Evolutionary conservation across 2,797 vertebrate genomes (phyloP), one percentile per base, ranked within the genome.

Genomic region (Sus cebifrons): DNA sequence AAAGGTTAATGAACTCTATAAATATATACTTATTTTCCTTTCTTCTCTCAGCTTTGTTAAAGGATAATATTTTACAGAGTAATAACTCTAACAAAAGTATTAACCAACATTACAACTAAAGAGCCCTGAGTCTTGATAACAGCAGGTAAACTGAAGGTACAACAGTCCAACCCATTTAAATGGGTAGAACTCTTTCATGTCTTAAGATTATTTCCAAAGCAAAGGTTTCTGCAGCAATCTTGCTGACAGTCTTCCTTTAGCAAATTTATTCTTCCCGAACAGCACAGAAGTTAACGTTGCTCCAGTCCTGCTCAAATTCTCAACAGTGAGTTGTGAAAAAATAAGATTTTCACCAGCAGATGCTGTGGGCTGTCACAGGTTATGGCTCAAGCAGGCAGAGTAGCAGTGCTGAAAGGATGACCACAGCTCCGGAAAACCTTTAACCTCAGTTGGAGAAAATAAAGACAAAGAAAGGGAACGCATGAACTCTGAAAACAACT

Each of bases 141-240:
- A 96, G 20, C 18, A 62, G n/a, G 15, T 78, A 87, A 79, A 77
- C 2, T 32, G 54, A 90, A 94, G 56, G 64, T 27, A 12, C 11
- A 71, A 74, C 23, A 91, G 56, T 44, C 27, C 11, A 83, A 83
- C 68, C 44, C 86, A 86, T 90, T 87, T 85, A 32, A 32, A 32
- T 32, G 52, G 44, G 95, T 29, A 90, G 56, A 92, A 90, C 11
- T 95, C 6, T 20, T 62, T n/a, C 7, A 64, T 62, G 52, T 68
- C 32, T 88, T 90, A 73, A 86, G 81, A 95, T n/a, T 83, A 68
- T 60, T 92, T 96, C 60, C 29, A 17, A 82, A 93, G 67, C 65
- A 89, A 95, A 93, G 11, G 81, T 67, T 71, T 84, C 56, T 84
- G 67, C 71, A 95, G n/a, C 87, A 96, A 95, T 68, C 77, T 32